These are phyloP conservation scores for Pogonus chalceus DNA, from an alignment of 1,140 invertebrate species.

Conservation along the genomic window DNA sequence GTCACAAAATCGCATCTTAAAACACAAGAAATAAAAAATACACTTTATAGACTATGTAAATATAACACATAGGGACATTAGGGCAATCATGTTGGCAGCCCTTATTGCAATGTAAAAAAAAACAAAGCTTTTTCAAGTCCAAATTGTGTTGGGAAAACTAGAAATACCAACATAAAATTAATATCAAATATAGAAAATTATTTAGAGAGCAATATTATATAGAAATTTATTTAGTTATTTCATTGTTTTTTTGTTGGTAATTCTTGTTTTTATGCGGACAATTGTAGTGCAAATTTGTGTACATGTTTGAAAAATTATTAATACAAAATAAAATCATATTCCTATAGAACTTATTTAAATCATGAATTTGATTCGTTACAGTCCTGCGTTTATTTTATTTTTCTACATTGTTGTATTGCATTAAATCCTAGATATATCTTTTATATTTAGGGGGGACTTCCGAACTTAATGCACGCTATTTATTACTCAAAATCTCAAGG, in stretches of 20 bases:
- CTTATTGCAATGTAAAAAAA: conserved; percentile 3
- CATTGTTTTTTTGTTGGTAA: not conserved
- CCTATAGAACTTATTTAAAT: not conserved
- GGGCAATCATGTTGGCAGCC: not conserved
- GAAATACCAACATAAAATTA: not conserved
- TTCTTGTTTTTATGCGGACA: not conserved
- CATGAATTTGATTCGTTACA: not conserved
- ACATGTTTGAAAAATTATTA: conserved; percentile 2
- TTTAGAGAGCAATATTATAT: too few relatives aligned
- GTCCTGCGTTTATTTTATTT: not conserved
- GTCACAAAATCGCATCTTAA: not conserved
- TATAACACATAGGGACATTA: not conserved
- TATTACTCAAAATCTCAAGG: not conserved
- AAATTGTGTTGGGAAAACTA: not conserved
- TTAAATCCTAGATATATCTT: not conserved
- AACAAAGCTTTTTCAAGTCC: not conserved
- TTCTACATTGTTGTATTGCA: too few relatives aligned
- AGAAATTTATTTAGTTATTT: not conserved
- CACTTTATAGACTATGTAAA: conserved; percentile 4
- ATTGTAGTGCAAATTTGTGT: conserved; percentile 7
- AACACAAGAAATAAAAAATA: not conserved
- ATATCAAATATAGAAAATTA: too few relatives aligned
- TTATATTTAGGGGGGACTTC: not conserved
- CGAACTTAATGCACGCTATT: not conserved
- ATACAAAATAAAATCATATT: conserved; percentile 4